Evolutionary conservation across 2,797 vertebrate species (phyloP).

Genomic region (Liparis tanakae): DNA sequence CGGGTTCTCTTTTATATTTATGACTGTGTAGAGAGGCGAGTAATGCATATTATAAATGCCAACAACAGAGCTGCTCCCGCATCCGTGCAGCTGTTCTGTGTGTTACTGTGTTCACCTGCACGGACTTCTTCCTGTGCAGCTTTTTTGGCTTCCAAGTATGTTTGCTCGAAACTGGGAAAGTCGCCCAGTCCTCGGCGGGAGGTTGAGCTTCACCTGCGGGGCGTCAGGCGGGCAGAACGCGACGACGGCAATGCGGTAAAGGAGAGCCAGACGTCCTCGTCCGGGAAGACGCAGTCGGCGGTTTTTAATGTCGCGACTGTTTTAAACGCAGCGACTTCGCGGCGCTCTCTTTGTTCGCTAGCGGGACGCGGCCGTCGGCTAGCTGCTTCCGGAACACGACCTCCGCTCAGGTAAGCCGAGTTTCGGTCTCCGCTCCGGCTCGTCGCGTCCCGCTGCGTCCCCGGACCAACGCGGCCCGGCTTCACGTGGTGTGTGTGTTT

Average conservation of each 20-base stretch:
- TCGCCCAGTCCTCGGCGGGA: conserved; percentile 55
- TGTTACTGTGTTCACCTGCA: conserved; percentile 52
- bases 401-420: conserved; percentile 84
- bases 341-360: conserved; percentile 66
- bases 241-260: conserved; percentile 21
- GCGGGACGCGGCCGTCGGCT: conserved; percentile 35
- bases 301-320: background rate
- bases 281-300: background rate
- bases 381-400: conserved; percentile 80
- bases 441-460: background rate
- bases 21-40: background rate
- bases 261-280: background rate
- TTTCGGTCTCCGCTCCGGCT: conserved; percentile 67
- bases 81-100: background rate
- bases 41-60: background rate
- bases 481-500: background rate
- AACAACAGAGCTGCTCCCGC: too few species aligned
- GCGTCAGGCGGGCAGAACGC: conserved; percentile 11
- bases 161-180: conserved; percentile 76
- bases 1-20: background rate
- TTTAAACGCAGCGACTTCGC: conserved; percentile 11
- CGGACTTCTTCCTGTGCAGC: conserved; percentile 63
- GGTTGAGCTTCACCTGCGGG: conserved; percentile 66
- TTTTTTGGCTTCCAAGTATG: conserved; percentile 34
- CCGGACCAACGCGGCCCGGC: background rate